Evolutionary conservation across 2,113 vertebrate genomes (phyloP).

Genomic region (Catagonus wagneri): DNA sequence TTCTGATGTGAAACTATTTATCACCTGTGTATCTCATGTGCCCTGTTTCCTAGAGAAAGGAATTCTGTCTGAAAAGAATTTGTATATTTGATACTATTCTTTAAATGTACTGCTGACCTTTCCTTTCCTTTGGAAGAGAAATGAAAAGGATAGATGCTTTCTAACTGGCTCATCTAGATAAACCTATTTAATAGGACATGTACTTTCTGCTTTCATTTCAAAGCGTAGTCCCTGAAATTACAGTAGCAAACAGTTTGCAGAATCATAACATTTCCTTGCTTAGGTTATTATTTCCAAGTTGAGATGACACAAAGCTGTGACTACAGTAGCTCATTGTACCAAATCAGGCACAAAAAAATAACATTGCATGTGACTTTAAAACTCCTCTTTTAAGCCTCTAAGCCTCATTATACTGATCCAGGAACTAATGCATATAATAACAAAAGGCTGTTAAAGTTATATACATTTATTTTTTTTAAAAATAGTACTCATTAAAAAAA

Average conservation of each 20-base stretch:
- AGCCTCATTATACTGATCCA: slow-evolving; percentile 59
- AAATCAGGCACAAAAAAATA: slow-evolving; percentile 36
- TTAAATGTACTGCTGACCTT: slow-evolving; percentile 82
- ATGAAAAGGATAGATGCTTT: slow-evolving; percentile 77
- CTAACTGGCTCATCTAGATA: slow-evolving; percentile 79
- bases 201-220: slow-evolving; percentile 84
- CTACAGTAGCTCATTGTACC: slow-evolving; percentile 57
- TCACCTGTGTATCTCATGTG: slow-evolving; percentile 83
- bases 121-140: slow-evolving; percentile 86
- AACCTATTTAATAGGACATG: slow-evolving; percentile 58
- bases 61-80: slow-evolving; percentile 86
- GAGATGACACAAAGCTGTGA: neutral
- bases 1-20: slow-evolving; percentile 75
- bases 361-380: slow-evolving; percentile 75
- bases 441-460: slow-evolving; percentile 60
- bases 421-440: slow-evolving; percentile 62
- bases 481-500: slow-evolving; percentile 18
- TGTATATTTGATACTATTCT: slow-evolving; percentile 88
- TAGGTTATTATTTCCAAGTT: slow-evolving; percentile 58
- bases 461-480: slow-evolving; percentile 39
- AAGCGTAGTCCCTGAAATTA: slow-evolving; percentile 78
- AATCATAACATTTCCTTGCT: slow-evolving; percentile 77
- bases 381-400: neutral
- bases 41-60: slow-evolving; percentile 87
- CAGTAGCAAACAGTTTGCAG: slow-evolving; percentile 75